Evolutionary conservation across 2,888 invertebrate species (phyloP), one percentile per base, ranked within the genome.

Genomic region (Drosophila leonis): DNA sequence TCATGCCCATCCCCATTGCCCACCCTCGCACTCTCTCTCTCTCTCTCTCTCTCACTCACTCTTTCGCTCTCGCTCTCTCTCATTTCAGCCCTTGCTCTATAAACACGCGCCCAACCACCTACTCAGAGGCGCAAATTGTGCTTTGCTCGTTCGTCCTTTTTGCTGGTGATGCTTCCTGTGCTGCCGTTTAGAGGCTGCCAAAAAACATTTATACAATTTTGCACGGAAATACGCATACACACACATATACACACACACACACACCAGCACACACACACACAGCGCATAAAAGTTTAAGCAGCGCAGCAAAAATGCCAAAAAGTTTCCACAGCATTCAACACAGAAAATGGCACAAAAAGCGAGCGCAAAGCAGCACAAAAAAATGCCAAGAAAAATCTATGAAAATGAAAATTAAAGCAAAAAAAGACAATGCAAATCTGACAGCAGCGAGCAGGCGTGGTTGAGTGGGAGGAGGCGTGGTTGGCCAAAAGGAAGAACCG

Each of bases 181-280:
- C 82, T 84, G 87, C 89, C 89, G 89, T 84, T 84, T 84, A 87
- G 85, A 87, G 90, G 82, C 90, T 85, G 90, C 90, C 90, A 82
- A 89, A 85, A 87, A 89, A 87, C 90, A 85, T 85, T 85, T 85
- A 85, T 85, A 89, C 84, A 89, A 87, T 85, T 90, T 85, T 90
- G 90, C 84, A 89, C 88, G 84, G 88, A 85, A 85, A 83, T 80
- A 78, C 81, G 80, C 87, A 83, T 63, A 70, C 49, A 57, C 49
- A 55, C 41, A 31, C 41, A 48, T 62, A 71, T 57, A 51, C 62
- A 73, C 63, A 65, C 57, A 42, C 41, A 15, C 48, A 44, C 48
- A 68, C 49, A 52, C 46, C 52, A 29, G 29, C 44, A 48, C 24
- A 64, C 41, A 67, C 10, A 60, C 62, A 68, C 56, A 61, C 67